Conservation (phyloP, 2,113 vertebrate species). For the Xyliphius kryptos region DNA sequence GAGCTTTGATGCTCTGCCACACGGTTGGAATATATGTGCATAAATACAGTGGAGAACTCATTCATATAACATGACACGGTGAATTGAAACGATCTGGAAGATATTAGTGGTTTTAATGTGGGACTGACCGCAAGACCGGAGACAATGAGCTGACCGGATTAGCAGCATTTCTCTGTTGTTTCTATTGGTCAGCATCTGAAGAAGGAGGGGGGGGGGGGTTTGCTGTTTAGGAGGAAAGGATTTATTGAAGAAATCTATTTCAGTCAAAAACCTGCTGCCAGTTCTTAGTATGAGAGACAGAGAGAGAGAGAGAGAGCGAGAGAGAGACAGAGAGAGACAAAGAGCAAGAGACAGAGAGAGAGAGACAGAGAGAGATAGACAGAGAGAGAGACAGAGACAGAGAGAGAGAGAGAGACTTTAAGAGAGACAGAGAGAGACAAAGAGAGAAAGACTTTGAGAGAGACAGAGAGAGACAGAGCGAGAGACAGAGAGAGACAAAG, state of each 20-base stretch:
- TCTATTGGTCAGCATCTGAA: slow-evolving; percentile 66
- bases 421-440: no score
- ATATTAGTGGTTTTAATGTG: slow-evolving; percentile 71
- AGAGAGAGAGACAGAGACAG: no score
- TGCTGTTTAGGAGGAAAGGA: slow-evolving; percentile 51
- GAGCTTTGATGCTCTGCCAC: no score
- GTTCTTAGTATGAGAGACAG: slow-evolving; percentile 1
- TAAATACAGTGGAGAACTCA: slow-evolving; percentile 70
- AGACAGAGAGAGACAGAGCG: no score
- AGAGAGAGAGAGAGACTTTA: no score
- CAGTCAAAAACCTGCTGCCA: slow-evolving; percentile 34
- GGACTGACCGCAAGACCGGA: slow-evolving; percentile 56
- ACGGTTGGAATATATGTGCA: slow-evolving; percentile 68
- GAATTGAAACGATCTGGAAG: slow-evolving; percentile 62
- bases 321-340: no score
- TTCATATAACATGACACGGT: slow-evolving; percentile 67
- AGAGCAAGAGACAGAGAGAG: no score
- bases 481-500: no score
- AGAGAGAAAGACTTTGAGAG: no score
- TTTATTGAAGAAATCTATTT: slow-evolving; percentile 53
- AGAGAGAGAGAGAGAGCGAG: no score
- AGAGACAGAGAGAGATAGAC: no score
- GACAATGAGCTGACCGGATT: slow-evolving; percentile 53
- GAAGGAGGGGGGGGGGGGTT: slow-evolving; percentile 38
- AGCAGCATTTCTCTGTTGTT: slow-evolving; percentile 67